These are phyloP conservation scores for Dermolepida albohirtum DNA, from an alignment of 2,888 invertebrate species.

Conservation along the genomic window DNA sequence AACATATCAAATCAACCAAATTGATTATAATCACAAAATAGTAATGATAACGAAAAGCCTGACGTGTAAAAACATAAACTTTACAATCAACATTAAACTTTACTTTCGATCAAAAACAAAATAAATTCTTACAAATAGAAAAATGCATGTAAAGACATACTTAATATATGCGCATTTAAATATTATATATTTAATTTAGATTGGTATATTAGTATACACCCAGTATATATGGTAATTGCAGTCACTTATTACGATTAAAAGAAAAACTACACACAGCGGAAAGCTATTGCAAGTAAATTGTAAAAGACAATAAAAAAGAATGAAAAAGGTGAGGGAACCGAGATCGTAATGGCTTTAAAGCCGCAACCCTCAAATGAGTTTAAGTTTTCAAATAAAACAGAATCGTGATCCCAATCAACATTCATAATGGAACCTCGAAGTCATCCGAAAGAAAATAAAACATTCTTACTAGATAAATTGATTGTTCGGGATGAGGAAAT, in stretches of 20 bases:
- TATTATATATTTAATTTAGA: not conserved
- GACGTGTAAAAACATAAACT: no score
- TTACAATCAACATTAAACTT: no score
- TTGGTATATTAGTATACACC: no score
- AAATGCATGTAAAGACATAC: no score
- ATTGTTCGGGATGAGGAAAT: slow-evolving; percentile 39
- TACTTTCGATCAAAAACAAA: no score
- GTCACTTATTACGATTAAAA: slow-evolving; percentile 21
- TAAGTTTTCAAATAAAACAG: slow-evolving; percentile 56
- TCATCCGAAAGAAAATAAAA: slow-evolving; percentile 38
- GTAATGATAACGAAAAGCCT: no score
- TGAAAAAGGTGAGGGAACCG: slow-evolving; percentile 54
- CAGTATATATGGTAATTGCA: not conserved
- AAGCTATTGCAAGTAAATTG: slow-evolving; percentile 39
- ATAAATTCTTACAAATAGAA: no score
- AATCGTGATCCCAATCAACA: slow-evolving; percentile 54
- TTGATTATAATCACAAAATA: no score
- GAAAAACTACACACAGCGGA: slow-evolving; percentile 23
- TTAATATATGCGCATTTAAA: no score
- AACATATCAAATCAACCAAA: no score
- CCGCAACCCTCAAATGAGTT: slow-evolving; percentile 53
- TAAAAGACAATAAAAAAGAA: slow-evolving; percentile 53
- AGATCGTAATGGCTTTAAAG: slow-evolving; percentile 53
- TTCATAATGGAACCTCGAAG: slow-evolving; percentile 49
- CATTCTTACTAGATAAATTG: slow-evolving; percentile 37